phyloP scores from a whole-genome alignment of 2,888 invertebrate species.

The Hecatera dysodea region DNA sequence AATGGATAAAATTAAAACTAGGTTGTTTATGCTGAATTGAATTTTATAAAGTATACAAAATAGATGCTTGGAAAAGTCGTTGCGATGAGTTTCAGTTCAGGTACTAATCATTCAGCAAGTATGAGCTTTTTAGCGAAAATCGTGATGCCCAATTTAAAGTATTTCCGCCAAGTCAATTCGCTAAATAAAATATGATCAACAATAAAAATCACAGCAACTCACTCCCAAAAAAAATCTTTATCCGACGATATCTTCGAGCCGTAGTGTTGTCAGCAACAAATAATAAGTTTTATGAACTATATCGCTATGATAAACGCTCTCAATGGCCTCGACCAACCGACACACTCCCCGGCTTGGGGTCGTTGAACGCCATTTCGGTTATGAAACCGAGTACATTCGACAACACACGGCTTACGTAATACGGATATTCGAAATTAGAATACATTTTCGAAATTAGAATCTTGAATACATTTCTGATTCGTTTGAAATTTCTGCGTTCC shows the following conservation, averaged over 20 bases:
- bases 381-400: conserved; percentile 74
- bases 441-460: conserved; percentile 32
- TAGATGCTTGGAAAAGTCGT: not conserved
- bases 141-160: too few species aligned
- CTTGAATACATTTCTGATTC: conserved; percentile 7
- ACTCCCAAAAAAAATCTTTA: conserved; percentile 15
- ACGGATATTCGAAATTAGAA: conserved; percentile 39
- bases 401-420: conserved; percentile 57
- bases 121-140: not conserved
- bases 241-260: conserved; percentile 21
- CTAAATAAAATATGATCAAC: not conserved
- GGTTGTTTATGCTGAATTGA: not conserved
- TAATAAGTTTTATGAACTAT: conserved; percentile 65
- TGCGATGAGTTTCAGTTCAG: not conserved
- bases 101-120: not conserved
- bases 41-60: not conserved
- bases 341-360: conserved; percentile 83
- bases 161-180: too few species aligned
- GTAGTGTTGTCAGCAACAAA: conserved; percentile 51
- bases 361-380: conserved; percentile 86
- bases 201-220: conserved; percentile 3
- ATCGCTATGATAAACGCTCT: conserved; percentile 81
- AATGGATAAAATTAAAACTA: not conserved
- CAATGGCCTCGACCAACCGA: conserved; percentile 89
- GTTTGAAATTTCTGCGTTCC: conserved; percentile 8